These are phyloP conservation scores for Anastrepha ludens DNA, from an alignment of 1,140 invertebrate species.

Conservation along the genomic window DNA sequence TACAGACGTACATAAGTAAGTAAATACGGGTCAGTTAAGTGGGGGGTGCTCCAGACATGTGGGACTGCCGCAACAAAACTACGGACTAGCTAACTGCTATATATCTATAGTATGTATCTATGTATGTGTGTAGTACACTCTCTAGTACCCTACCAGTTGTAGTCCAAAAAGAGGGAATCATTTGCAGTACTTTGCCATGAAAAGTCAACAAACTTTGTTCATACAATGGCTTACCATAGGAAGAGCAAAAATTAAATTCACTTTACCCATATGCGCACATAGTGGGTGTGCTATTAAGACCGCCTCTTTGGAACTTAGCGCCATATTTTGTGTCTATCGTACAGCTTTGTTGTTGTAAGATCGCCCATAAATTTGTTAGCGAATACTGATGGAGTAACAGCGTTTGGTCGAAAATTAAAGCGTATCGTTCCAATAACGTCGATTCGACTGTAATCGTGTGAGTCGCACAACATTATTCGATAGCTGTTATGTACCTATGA, in stretches of 20 bases:
- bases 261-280: neutral
- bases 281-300: too few relatives aligned
- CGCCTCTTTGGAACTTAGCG: too few relatives aligned
- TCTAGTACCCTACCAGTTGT: neutral
- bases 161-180: neutral
- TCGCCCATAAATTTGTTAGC: too few relatives aligned
- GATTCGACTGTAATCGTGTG: too few relatives aligned
- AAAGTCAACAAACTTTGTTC: constrained; percentile 32
- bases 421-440: too few relatives aligned
- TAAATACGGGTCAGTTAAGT: constrained; percentile 10
- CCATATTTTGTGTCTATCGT: too few relatives aligned
- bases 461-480: too few relatives aligned
- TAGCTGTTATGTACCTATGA: too few relatives aligned
- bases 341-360: too few relatives aligned
- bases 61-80: neutral
- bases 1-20: neutral
- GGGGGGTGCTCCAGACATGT: neutral
- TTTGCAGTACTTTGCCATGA: neutral
- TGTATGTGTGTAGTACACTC: neutral
- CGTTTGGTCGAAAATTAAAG: too few relatives aligned
- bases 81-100: neutral
- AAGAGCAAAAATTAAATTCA: neutral
- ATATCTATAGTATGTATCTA: neutral
- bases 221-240: neutral
- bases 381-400: too few relatives aligned